A percentile compares a stretch with the other conserved stretches of the same genome.
Conservation (phyloP, 2,113 vertebrate genomes). For the Pan paniscus region DNA sequence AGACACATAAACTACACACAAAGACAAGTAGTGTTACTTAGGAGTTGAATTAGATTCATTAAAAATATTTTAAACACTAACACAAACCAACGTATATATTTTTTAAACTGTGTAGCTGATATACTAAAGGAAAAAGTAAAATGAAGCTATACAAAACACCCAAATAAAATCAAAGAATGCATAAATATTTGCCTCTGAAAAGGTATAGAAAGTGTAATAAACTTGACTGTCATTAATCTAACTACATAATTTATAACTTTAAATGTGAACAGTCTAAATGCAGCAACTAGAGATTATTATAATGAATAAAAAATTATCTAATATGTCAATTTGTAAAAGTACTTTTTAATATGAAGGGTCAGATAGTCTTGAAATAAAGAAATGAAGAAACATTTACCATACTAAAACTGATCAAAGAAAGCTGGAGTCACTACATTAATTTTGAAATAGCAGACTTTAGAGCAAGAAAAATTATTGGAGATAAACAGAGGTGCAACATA, state of each 20-base stretch:
- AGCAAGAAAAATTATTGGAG: not conserved
- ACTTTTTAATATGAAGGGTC: not conserved
- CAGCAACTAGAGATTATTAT: not conserved
- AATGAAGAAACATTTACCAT: not conserved
- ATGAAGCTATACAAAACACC: not conserved
- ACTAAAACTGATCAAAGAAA: not conserved
- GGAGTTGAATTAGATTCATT: not conserved
- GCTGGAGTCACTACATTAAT: not conserved
- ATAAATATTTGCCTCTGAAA: not conserved
- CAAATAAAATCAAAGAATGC: not conserved
- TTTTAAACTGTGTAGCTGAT: not conserved
- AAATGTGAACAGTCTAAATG: not conserved
- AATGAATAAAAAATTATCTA: not conserved
- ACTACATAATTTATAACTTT: not conserved
- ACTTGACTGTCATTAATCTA: not conserved
- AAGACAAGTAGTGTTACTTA: not conserved
- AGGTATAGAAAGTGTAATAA: not conserved
- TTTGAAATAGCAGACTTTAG: not conserved
- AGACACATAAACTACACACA: not conserved
- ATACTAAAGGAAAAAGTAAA: not conserved
- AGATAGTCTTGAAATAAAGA: not conserved
- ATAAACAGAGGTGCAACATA: not conserved
- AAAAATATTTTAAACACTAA: not conserved
- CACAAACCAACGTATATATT: not conserved
- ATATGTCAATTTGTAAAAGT: not conserved